phyloP scores from a whole-genome alignment of 2,113 vertebrate genomes.

The Pholis gunnellus region DNA sequence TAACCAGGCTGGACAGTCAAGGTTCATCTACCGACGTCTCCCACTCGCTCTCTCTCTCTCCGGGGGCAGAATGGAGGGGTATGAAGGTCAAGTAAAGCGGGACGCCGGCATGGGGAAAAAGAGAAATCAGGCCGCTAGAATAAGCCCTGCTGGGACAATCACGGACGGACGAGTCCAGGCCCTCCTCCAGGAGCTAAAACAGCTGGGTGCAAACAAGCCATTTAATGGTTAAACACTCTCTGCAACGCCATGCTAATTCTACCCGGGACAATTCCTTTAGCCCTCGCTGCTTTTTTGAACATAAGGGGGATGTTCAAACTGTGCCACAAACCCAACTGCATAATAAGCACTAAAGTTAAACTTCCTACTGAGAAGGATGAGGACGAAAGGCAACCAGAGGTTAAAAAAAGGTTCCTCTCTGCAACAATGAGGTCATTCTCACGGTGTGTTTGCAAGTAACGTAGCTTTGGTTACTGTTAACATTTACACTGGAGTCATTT shows the following conservation, averaged over 20 bases:
- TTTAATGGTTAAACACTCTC: constrained; percentile 68
- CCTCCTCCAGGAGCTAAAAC: constrained; percentile 40
- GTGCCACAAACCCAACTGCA: constrained; percentile 25
- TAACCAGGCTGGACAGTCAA: constrained; percentile 49
- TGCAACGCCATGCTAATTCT: constrained; percentile 62
- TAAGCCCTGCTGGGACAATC: constrained; percentile 22
- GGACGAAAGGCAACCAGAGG: constrained; percentile 3
- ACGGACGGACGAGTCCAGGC: constrained; percentile 43
- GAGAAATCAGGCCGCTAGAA: constrained; percentile 29
- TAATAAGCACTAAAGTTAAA: constrained; percentile 19
- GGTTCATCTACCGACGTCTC: constrained; percentile 48
- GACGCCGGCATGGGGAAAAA: not conserved
- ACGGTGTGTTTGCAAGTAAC: constrained; percentile 37
- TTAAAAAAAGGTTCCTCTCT: constrained; percentile 18
- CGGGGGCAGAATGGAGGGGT: constrained; percentile 30
- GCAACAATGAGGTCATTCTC: constrained; percentile 38
- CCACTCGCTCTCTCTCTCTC: constrained; percentile 24
- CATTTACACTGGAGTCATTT: constrained; percentile 45
- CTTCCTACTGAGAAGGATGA: constrained; percentile 19
- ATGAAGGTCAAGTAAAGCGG: constrained; percentile 46
- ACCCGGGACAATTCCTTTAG: constrained; percentile 30
- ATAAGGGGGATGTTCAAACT: not conserved
- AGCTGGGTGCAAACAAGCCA: constrained; percentile 74
- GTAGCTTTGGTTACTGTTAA: constrained; percentile 28
- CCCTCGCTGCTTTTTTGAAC: constrained; percentile 34